Conservation (phyloP, 2,113 vertebrate species). For the Bolborhynchus lineola region DNA sequence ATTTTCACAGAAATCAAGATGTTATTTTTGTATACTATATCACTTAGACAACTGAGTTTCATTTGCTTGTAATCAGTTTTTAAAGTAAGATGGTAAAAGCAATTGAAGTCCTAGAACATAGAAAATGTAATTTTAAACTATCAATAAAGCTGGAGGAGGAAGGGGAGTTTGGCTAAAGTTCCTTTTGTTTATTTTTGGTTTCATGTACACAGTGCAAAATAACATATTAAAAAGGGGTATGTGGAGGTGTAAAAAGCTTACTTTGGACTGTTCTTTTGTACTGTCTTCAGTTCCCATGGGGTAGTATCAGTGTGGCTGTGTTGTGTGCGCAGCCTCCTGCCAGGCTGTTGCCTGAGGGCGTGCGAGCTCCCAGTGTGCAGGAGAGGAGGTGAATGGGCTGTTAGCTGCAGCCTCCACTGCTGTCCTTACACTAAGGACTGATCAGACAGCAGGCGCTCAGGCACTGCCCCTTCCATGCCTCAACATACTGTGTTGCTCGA, state of each 20-base stretch:
- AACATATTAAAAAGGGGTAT: slow-evolving; percentile 73
- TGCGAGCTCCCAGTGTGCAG: fast-evolving
- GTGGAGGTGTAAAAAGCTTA: slow-evolving; percentile 63
- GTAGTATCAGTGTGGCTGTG: neutral
- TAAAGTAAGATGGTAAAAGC: slow-evolving; percentile 98
- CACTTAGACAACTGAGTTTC: slow-evolving; percentile 99
- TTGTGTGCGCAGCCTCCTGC: too few relatives aligned
- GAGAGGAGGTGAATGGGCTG: neutral
- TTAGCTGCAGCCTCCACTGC: neutral
- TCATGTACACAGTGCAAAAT: slow-evolving; percentile 72
- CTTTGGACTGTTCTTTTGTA: slow-evolving; percentile 66
- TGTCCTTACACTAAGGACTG: fast-evolving
- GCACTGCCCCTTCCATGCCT: fast-evolving
- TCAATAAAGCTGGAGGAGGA: slow-evolving; percentile 99
- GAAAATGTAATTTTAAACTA: slow-evolving; percentile 99
- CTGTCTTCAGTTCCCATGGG: neutral
- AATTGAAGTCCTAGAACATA: slow-evolving; percentile 98
- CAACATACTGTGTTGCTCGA: fast-evolving
- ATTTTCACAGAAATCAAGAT: slow-evolving; percentile 99
- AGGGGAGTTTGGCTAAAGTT: slow-evolving; percentile 87
- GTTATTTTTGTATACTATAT: slow-evolving; percentile 99
- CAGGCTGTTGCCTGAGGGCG: too few relatives aligned
- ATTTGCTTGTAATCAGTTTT: slow-evolving; percentile 99
- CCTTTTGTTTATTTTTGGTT: slow-evolving; percentile 76
- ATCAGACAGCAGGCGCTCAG: fast-evolving